Evolutionary conservation across 2,797 vertebrate species (phyloP), one percentile per base, ranked within the genome.

Genomic region (Premnoplex brunnescens): DNA sequence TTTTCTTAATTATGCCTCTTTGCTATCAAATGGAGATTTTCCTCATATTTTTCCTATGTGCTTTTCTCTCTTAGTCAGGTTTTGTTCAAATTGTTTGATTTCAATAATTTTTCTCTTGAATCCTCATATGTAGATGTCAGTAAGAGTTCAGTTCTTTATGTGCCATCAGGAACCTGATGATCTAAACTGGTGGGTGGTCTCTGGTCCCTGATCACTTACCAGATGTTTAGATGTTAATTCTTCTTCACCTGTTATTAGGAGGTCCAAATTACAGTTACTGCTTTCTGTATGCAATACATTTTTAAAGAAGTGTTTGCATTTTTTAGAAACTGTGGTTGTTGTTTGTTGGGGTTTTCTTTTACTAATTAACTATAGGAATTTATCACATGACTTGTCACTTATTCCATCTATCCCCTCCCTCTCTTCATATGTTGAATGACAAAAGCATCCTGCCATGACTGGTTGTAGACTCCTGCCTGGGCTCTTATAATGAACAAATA

Each of bases 271-370:
- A 13, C 10, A 4, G 7, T 77, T 60, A 9, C 18, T 72, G 30
- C 27, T 69, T 90, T 83, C 84, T 51, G 41, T 54, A 30, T 22
- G 30, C 30, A 77, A 41, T 18, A 23, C 6, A 23, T 62, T 85
- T 80, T 78, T 43, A 60, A 87, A 68, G 7, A 84, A 37, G 17
- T 72, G 1, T 12, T 6, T 12, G 8, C 39, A 9, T 44, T 20
- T 46, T 78, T 87, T 76, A 72, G 64, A 88, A 91, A 67, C 46
- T 39, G 16, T 46, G n/a, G 14, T 58, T 14, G 16, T 43, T 49
- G 20, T 19, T 78, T 4, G 1, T 55, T 66, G 6, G 2, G 0
- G 0, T 7, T 43, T 37, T 32, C 60, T 86, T 41, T 10, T 7
- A n/a, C 28, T 77, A 51, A 21, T 7, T 80, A 54, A 37, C 24